phyloP scores from a whole-genome alignment of 2,113 vertebrate species.

The Heterotis niloticus region DNA sequence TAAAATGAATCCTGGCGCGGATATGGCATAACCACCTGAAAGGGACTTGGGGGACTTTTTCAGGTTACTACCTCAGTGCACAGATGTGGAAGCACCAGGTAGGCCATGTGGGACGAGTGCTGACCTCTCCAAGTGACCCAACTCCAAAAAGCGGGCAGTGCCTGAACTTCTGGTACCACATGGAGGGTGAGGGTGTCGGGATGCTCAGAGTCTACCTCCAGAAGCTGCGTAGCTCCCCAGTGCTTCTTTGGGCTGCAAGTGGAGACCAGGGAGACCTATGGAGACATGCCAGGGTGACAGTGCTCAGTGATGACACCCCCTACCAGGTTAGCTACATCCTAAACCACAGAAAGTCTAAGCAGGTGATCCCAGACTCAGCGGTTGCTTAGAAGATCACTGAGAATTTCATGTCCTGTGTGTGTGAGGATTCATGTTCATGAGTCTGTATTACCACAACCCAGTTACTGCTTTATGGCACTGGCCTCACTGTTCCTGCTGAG shows the following conservation, averaged over 20 bases:
- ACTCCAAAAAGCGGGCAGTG: conserved; percentile 56
- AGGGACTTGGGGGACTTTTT: background rate
- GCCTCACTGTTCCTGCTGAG: too few relatives aligned
- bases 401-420: too few relatives aligned
- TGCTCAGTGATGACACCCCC: conserved; percentile 38
- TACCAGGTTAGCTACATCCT: conserved; percentile 52
- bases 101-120: conserved; percentile 42
- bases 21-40: too few relatives aligned
- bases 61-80: conserved; percentile 67
- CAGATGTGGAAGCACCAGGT: conserved; percentile 51
- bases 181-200: conserved; percentile 56
- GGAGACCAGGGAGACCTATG: conserved; percentile 60
- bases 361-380: too few relatives aligned
- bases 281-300: conserved; percentile 60
- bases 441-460: background rate
- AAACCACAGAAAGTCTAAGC: too few relatives aligned
- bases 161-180: conserved; percentile 68
- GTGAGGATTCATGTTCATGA: background rate
- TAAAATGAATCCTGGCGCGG: too few relatives aligned
- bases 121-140: conserved; percentile 46
- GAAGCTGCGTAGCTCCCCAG: background rate
- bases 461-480: background rate
- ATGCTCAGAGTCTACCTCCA: conserved; percentile 55
- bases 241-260: conserved; percentile 48
- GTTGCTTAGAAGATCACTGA: too few relatives aligned